Evolutionary conservation across 2,888 invertebrate genomes (phyloP).

Genomic region (Thereva nobilitata): DNA sequence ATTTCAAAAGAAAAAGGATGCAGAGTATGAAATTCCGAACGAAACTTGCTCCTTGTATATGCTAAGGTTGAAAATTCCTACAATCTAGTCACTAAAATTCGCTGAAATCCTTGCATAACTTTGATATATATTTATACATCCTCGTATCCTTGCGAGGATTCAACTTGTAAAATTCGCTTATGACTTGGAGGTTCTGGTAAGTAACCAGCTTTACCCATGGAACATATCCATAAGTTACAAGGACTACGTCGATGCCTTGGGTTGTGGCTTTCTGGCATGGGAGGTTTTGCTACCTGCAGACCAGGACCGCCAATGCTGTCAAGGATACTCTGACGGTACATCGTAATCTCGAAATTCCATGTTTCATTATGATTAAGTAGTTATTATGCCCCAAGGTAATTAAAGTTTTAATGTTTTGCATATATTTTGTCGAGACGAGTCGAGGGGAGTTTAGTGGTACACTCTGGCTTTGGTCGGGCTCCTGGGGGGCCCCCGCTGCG

Average conservation of each 20-base stretch:
- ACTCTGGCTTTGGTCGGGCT: no score
- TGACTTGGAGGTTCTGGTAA: constrained; percentile 11
- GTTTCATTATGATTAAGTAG: constrained; percentile 40
- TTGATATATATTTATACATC: constrained; percentile 15
- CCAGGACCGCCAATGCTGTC: no score
- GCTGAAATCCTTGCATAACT: constrained; percentile 33
- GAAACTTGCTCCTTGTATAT: constrained; percentile 1
- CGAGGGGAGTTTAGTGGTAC: neutral
- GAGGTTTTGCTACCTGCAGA: no score
- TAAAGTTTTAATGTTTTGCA: constrained; percentile 39
- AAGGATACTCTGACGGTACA: no score
- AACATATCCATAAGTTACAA: no score
- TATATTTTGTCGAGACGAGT: constrained; percentile 14
- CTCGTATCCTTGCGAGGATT: constrained; percentile 1
- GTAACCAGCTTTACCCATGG: no score
- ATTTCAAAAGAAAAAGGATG: no score
- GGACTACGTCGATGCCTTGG: no score
- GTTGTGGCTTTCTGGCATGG: no score
- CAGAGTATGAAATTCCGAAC: no score
- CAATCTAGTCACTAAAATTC: constrained; percentile 20
- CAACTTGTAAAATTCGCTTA: constrained; percentile 23
- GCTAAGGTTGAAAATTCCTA: constrained; percentile 16
- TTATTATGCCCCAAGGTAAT: constrained; percentile 40
- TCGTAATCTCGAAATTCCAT: constrained; percentile 1
- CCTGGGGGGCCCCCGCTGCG: no score